These are phyloP conservation scores for Epinephelus coioides DNA, from an alignment of 2,797 vertebrate species.

Conservation along the genomic window DNA sequence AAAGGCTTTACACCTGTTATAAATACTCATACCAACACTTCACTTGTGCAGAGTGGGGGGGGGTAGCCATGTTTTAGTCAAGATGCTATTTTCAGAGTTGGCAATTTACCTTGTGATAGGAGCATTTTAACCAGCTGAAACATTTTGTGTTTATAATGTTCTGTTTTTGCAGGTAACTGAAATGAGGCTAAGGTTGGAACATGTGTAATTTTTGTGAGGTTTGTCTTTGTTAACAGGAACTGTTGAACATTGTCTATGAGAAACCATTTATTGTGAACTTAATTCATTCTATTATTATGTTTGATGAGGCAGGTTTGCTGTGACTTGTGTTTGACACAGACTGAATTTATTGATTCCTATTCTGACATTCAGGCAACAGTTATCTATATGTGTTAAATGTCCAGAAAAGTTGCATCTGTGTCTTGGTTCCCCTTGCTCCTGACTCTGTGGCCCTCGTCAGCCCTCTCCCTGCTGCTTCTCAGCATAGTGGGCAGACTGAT, in stretches of 20 bases:
- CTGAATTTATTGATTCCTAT: background rate
- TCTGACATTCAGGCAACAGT: background rate
- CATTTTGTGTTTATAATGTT: background rate
- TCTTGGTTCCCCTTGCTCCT: constrained; percentile 37
- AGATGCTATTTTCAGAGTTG: background rate
- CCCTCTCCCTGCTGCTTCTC: constrained; percentile 49
- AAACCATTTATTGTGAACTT: background rate
- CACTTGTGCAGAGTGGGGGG: constrained; percentile 11
- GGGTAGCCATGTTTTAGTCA: background rate
- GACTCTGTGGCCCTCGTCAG: constrained; percentile 7
- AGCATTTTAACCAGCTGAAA: constrained; percentile 6
- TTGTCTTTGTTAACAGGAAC: background rate
- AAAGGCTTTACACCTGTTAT: constrained; percentile 40
- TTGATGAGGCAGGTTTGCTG: background rate
- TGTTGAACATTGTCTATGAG: constrained; percentile 2
- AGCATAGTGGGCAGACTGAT: constrained; percentile 25
- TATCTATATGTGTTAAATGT: constrained; percentile 2
- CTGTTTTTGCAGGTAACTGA: constrained; percentile 13
- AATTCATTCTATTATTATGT: background rate
- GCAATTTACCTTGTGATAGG: background rate
- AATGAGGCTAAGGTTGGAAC: background rate
- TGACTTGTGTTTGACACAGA: constrained; percentile 8
- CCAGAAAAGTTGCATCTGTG: constrained; percentile 51
- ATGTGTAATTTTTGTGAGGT: background rate
- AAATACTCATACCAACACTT: constrained; percentile 44